phyloP scores from a whole-genome alignment of 2,797 vertebrate genomes.

The Coendou prehensilis region DNA sequence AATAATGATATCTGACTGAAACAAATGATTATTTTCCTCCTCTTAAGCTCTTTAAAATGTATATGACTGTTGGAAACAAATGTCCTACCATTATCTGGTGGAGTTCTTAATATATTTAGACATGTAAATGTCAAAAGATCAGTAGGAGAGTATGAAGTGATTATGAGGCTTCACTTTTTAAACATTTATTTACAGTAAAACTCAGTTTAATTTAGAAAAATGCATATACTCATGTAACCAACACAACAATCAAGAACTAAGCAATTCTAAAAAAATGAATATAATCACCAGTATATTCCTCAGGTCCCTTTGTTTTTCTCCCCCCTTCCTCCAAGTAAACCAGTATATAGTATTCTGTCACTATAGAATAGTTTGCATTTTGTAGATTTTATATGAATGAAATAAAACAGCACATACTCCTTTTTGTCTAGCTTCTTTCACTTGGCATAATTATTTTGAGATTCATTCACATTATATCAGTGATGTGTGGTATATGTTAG shows the following conservation, averaged over 20 bases:
- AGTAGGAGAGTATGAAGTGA: background rate
- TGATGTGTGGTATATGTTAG: background rate
- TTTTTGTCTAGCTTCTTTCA: slow-evolving; percentile 9
- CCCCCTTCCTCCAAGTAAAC: background rate
- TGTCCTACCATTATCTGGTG: background rate
- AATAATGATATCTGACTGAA: background rate
- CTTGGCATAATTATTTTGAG: slow-evolving; percentile 41
- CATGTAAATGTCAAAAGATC: slow-evolving; percentile 26
- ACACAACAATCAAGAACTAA: background rate
- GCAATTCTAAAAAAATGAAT: background rate
- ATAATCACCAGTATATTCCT: background rate
- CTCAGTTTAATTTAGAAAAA: slow-evolving; percentile 45
- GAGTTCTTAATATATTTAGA: slow-evolving; percentile 13
- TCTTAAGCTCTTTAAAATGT: slow-evolving; percentile 13
- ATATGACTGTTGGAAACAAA: background rate
- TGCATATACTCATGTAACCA: background rate
- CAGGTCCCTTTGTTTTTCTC: background rate
- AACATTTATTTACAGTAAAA: slow-evolving; percentile 44
- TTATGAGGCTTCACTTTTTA: slow-evolving; percentile 25
- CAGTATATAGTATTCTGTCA: background rate
- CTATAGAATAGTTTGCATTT: background rate
- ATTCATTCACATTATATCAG: slow-evolving; percentile 7
- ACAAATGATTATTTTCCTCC: background rate
- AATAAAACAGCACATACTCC: background rate
- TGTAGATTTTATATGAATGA: slow-evolving; percentile 43